phyloP scores from a whole-genome alignment of 2,888 invertebrate species.

The Folsomia candida region DNA sequence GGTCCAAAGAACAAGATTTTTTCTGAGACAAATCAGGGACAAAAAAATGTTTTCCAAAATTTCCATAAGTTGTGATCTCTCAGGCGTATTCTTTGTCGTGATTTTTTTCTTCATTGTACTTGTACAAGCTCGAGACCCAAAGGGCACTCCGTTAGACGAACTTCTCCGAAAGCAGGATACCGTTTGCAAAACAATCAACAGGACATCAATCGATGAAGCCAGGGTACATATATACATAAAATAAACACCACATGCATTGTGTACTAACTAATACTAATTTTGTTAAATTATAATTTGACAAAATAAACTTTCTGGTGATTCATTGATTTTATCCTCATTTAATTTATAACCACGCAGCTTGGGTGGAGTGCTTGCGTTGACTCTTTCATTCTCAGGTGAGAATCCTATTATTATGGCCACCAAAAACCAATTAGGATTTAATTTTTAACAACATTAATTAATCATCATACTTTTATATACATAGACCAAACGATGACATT shows the following conservation, averaged over 20 bases:
- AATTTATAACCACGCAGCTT: background rate
- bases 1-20: no score
- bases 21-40: no score
- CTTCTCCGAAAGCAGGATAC: slow-evolving; percentile 8
- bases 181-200: background rate
- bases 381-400: background rate
- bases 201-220: background rate
- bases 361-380: slow-evolving; percentile 8
- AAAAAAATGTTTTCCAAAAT: no score
- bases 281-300: no score
- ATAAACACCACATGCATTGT: background rate
- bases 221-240: background rate
- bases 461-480: no score
- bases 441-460: no score
- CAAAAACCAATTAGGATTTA: no score
- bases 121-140: slow-evolving; percentile 21
- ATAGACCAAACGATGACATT: background rate
- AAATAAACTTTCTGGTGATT: background rate
- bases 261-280: background rate
- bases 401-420: no score
- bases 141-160: slow-evolving; percentile 36
- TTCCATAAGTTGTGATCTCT: no score
- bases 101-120: no score
- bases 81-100: no score
- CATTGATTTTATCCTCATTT: background rate